Evolutionary conservation across 2,113 vertebrate genomes (phyloP).

Genomic region (Circaetus cinerascens): DNA sequence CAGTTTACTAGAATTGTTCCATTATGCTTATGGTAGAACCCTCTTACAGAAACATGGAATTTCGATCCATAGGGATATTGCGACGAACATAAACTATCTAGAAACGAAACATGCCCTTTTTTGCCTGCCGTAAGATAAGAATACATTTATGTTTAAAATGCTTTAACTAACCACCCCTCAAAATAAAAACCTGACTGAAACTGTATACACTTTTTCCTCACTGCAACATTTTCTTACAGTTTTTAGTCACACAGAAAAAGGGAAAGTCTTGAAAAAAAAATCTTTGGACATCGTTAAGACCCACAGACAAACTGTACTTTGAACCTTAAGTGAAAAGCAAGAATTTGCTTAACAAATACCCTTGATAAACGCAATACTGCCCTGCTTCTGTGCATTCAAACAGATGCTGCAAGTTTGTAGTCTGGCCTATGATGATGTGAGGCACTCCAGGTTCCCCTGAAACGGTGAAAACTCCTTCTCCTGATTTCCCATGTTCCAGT

Average conservation of each 20-base stretch:
- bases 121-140: neutral
- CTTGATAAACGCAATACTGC: neutral
- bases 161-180: neutral
- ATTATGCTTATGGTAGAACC: neutral
- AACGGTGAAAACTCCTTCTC: neutral
- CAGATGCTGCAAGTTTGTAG: neutral
- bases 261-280: neutral
- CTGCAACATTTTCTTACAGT: neutral
- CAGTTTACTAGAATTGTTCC: neutral
- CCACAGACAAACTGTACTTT: neutral
- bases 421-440: neutral
- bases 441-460: neutral
- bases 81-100: neutral
- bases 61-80: rapidly evolving
- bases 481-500: neutral
- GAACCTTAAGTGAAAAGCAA: neutral
- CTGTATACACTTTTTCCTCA: neutral
- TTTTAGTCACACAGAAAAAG: neutral
- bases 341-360: neutral
- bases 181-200: neutral
- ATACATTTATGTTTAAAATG: neutral
- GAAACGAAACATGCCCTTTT: rapidly evolving
- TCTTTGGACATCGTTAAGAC: neutral
- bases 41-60: neutral
- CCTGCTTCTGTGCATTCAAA: neutral